phyloP scores from a whole-genome alignment of 2,888 invertebrate species.

The Sarcophaga caerulescens region DNA sequence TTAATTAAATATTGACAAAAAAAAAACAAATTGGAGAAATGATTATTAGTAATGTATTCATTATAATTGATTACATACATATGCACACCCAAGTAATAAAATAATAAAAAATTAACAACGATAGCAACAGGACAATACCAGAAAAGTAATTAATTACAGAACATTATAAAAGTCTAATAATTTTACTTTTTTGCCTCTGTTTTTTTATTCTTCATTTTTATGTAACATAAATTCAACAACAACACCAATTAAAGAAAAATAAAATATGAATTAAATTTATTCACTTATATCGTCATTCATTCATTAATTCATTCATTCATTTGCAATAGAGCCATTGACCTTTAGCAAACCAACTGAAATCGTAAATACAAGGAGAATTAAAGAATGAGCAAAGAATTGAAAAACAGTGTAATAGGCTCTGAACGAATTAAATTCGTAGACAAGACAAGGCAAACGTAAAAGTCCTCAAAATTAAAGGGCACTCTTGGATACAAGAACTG shows the following conservation, averaged over 20 bases:
- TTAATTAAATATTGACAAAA: constrained; percentile 19
- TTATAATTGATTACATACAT: constrained; percentile 12
- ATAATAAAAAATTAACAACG: not conserved
- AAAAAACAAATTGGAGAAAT: not conserved
- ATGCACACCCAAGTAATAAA: not conserved
- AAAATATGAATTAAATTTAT: not conserved
- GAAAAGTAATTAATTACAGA: constrained; percentile 1
- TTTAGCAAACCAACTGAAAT: not conserved
- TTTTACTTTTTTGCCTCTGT: not conserved
- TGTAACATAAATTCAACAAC: not conserved
- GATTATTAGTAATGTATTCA: constrained; percentile 11
- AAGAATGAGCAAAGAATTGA: no score
- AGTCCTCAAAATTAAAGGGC: not conserved
- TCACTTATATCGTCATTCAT: not conserved
- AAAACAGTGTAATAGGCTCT: not conserved
- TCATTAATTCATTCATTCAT: not conserved
- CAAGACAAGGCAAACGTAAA: not conserved
- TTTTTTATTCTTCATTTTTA: not conserved
- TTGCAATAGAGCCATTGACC: not conserved
- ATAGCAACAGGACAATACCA: not conserved
- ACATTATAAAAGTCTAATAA: constrained; percentile 4
- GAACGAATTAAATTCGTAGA: not conserved
- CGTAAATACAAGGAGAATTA: no score
- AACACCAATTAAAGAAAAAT: not conserved
- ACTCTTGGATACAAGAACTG: not conserved